Percentiles rank a stretch among this genome's conserved stretches.
Conservation (phyloP, 2,888 invertebrate genomes). For the Anodontia alba region DNA sequence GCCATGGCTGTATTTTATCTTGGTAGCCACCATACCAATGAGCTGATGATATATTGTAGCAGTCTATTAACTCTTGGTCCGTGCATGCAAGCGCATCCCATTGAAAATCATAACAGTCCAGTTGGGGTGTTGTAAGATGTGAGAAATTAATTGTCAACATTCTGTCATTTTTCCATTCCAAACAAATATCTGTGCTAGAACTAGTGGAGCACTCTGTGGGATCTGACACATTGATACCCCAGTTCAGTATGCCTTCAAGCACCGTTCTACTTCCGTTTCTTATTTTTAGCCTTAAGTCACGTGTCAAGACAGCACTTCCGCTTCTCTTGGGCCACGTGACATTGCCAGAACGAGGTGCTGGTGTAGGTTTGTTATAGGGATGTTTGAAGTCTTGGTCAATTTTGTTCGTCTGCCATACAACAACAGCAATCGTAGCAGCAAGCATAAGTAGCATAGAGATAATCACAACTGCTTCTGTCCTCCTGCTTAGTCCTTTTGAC, state of each 20-base stretch:
- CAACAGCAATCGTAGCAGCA: constrained; percentile 41
- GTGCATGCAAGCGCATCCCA: constrained; percentile 64
- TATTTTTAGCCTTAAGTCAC: neutral
- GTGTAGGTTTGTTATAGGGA: neutral
- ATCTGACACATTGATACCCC: too few species aligned
- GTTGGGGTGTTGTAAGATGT: neutral
- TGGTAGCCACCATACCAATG: constrained; percentile 95
- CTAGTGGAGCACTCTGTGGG: neutral
- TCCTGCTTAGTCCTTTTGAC: neutral
- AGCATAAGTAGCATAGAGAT: constrained; percentile 38
- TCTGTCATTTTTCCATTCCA: constrained; percentile 40
- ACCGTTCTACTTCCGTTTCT: neutral
- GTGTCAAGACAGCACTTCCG: constrained; percentile 5
- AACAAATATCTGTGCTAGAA: constrained; percentile 28
- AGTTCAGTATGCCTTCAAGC: neutral
- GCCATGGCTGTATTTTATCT: constrained; percentile 92
- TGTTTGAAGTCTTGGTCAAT: neutral
- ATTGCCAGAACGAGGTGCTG: neutral
- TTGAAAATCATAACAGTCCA: constrained; percentile 66
- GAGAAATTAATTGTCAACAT: constrained; percentile 27
- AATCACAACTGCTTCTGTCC: constrained; percentile 27
- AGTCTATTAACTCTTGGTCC: constrained; percentile 68
- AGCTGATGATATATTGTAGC: constrained; percentile 64
- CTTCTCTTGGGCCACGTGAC: neutral
- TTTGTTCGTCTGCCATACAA: constrained; percentile 56